Evolutionary conservation across 2,888 invertebrate genomes (phyloP).

Genomic region (Cynaeus angustus): DNA sequence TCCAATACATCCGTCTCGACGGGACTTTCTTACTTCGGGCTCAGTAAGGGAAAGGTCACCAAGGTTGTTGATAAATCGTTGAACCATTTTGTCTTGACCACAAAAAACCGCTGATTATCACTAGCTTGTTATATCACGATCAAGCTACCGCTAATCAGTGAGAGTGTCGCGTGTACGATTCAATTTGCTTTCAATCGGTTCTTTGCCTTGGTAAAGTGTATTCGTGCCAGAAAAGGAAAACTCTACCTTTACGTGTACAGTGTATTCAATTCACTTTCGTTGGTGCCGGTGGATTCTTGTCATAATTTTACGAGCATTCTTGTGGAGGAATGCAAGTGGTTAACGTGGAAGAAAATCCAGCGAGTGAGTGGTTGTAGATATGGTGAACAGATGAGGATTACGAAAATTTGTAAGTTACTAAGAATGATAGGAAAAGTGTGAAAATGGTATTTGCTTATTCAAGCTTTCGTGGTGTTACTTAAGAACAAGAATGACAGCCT

Average conservation of each 20-base stretch:
- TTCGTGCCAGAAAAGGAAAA: constrained; percentile 39
- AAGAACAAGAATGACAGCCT: constrained; percentile 33
- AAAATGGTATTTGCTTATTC: background rate
- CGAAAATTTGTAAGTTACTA: constrained; percentile 27
- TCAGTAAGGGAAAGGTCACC: constrained; percentile 29
- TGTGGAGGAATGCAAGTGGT: constrained; percentile 26
- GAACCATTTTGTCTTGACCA: background rate
- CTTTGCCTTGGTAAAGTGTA: background rate
- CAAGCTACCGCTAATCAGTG: constrained; percentile 23
- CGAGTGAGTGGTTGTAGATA: constrained; percentile 23
- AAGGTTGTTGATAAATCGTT: constrained; percentile 5
- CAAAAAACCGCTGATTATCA: constrained; percentile 11
- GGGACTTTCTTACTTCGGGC: constrained; percentile 35
- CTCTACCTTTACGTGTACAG: constrained; percentile 33
- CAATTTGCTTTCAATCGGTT: constrained; percentile 21
- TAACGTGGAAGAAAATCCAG: constrained; percentile 14
- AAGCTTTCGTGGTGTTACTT: constrained; percentile 19
- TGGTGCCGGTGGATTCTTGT: constrained; percentile 31
- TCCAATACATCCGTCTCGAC: constrained; percentile 34
- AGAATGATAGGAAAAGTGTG: background rate
- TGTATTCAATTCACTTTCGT: constrained; percentile 39
- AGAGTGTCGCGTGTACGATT: constrained; percentile 19
- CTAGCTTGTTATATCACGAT: constrained; percentile 23
- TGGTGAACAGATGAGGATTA: constrained; percentile 30
- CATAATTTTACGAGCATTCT: constrained; percentile 29